Evolutionary conservation across 2,797 vertebrate species (phyloP).

Genomic region (Karalla daura): DNA sequence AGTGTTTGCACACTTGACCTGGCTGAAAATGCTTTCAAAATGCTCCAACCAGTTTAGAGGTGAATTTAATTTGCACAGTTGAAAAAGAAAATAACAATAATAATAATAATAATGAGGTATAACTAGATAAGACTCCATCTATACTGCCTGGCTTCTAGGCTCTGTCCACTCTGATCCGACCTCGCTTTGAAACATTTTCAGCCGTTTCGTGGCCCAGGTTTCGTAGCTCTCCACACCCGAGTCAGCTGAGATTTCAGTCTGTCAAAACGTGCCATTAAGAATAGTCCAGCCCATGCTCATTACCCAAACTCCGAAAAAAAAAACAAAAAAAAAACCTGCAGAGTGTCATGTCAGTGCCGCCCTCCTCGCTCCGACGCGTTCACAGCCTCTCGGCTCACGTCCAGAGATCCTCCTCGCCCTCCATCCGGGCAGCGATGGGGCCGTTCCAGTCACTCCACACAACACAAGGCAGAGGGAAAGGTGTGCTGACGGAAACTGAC

Average conservation of each 20-base stretch:
- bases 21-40: constrained; percentile 57
- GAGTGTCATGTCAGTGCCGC: constrained; percentile 72
- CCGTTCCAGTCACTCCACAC: constrained; percentile 93
- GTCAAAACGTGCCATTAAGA: constrained; percentile 63
- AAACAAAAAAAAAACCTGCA: too few species aligned
- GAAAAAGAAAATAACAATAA: constrained; percentile 6
- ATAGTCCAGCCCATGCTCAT: constrained; percentile 65
- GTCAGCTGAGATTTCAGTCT: constrained; percentile 52
- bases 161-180: constrained; percentile 35
- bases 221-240: constrained; percentile 43
- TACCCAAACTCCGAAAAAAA: constrained; percentile 49
- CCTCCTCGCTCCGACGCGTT: constrained; percentile 88
- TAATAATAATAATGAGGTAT: neutral
- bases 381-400: constrained; percentile 91
- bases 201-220: constrained; percentile 36
- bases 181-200: constrained; percentile 51
- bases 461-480: constrained; percentile 89
- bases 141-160: constrained; percentile 8
- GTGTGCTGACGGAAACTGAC: constrained; percentile 84
- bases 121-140: constrained; percentile 11
- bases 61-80: constrained; percentile 18
- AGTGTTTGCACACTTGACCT: constrained; percentile 27
- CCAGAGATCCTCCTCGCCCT: constrained; percentile 76
- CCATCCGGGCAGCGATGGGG: constrained; percentile 77
- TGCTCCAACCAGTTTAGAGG: constrained; percentile 36